Evolutionary conservation across 2,888 invertebrate genomes (phyloP).

Genomic region (Orthosia gothica): DNA sequence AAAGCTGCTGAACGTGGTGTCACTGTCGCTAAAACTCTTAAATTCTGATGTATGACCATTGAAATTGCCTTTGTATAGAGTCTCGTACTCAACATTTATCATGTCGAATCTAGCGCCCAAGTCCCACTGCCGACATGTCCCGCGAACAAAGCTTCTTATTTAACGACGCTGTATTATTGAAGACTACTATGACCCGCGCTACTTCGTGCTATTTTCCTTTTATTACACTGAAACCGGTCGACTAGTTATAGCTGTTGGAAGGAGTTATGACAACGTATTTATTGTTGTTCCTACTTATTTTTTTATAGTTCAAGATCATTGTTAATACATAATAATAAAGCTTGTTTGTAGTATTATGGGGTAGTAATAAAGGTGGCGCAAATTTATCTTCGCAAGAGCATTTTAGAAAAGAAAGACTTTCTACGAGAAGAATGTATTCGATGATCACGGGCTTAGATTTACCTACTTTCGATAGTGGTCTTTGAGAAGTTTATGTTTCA

Average conservation of each 20-base stretch:
- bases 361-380: neutral
- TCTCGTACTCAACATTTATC: slow-evolving; percentile 68
- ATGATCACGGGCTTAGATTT: slow-evolving; percentile 3
- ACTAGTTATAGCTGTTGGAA: slow-evolving; percentile 44
- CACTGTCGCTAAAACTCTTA: slow-evolving; percentile 54
- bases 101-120: slow-evolving; percentile 62
- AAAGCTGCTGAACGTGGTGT: slow-evolving; percentile 44
- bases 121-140: slow-evolving; percentile 55
- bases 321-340: slow-evolving; percentile 34
- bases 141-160: slow-evolving; percentile 70
- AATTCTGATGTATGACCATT: slow-evolving; percentile 65
- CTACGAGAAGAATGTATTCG: neutral
- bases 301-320: slow-evolving; percentile 42
- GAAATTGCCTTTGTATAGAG: slow-evolving; percentile 67
- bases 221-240: slow-evolving; percentile 56
- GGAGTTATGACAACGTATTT: slow-evolving; percentile 54
- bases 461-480: slow-evolving; percentile 5
- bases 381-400: neutral
- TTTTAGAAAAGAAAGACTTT: neutral
- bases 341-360: slow-evolving; percentile 20
- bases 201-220: slow-evolving; percentile 56
- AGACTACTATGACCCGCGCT: slow-evolving; percentile 55
- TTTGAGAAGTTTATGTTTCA: slow-evolving; percentile 24
- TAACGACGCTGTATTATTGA: slow-evolving; percentile 69
- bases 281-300: slow-evolving; percentile 38